phyloP scores from a whole-genome alignment of 1,140 invertebrate species.

The Drosophila pseudoobscura region DNA sequence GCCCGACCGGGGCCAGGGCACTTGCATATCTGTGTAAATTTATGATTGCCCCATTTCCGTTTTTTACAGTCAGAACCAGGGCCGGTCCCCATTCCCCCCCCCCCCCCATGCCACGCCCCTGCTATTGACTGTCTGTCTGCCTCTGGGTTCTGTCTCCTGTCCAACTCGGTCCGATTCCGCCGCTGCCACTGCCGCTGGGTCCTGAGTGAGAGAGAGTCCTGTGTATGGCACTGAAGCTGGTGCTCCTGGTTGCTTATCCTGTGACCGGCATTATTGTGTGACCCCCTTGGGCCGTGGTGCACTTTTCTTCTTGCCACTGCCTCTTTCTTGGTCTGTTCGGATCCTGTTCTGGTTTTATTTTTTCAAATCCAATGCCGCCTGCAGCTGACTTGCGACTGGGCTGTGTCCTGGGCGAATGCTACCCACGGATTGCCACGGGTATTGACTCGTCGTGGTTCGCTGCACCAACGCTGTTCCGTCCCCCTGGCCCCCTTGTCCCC shows the following conservation, averaged over 20 bases:
- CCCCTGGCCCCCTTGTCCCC: neutral
- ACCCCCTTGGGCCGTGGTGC: conserved; percentile 63
- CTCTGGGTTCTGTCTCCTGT: neutral
- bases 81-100: too few species aligned
- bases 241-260: conserved; percentile 68
- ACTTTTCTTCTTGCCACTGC: conserved; percentile 67
- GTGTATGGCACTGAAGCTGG: conserved; percentile 14
- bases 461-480: conserved; percentile 32
- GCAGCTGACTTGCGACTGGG: conserved; percentile 75
- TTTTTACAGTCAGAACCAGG: conserved; percentile 63
- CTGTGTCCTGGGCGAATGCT: conserved; percentile 62
- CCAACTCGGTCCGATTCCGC: neutral
- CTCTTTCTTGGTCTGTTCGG: conserved; percentile 5
- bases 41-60: conserved; percentile 82
- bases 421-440: conserved; percentile 69
- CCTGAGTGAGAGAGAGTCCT: conserved; percentile 7
- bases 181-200: neutral
- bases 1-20: conserved; percentile 47
- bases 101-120: conserved; percentile 18
- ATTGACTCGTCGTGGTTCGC: conserved; percentile 76
- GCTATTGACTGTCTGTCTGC: conserved; percentile 71
- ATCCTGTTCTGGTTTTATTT: conserved; percentile 31
- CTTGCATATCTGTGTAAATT: conserved; percentile 83
- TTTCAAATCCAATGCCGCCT: conserved; percentile 73
- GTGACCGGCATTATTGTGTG: conserved; percentile 77